These are phyloP conservation scores for Rissa tridactyla DNA, from an alignment of 2,113 vertebrate species.

Conservation along the genomic window DNA sequence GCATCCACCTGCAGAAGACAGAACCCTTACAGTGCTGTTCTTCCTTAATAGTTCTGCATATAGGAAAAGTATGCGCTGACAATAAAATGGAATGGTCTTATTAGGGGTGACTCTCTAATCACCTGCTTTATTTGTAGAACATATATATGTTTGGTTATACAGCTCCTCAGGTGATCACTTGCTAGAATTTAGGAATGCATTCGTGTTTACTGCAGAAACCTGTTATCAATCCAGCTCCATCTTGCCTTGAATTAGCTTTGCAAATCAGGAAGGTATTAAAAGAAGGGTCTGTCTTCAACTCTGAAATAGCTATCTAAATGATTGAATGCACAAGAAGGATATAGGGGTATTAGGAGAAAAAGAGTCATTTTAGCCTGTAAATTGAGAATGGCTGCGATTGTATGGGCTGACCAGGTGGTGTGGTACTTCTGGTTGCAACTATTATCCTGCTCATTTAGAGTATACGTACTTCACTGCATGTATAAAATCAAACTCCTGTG, in stretches of 20 bases:
- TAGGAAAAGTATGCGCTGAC: background rate
- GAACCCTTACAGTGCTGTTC: background rate
- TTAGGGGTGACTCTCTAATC: background rate
- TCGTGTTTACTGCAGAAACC: background rate
- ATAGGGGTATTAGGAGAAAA: background rate
- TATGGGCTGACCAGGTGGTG: background rate
- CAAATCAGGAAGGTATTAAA: background rate
- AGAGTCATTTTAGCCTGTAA: background rate
- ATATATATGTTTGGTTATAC: background rate
- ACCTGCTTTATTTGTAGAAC: background rate
- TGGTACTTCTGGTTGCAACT: background rate
- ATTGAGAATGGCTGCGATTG: background rate
- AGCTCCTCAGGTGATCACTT: background rate
- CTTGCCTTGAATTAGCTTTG: background rate
- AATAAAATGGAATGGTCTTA: background rate
- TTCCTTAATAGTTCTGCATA: background rate
- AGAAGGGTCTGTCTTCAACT: background rate
- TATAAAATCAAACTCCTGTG: background rate
- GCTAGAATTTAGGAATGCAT: background rate
- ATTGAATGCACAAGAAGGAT: background rate
- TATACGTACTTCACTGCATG: background rate
- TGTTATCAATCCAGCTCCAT: background rate
- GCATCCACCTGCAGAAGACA: background rate
- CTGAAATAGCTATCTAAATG: background rate
- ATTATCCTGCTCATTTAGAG: background rate